Evolutionary conservation across 2,113 vertebrate species (phyloP).

Genomic region (Anthoscopus minutus): DNA sequence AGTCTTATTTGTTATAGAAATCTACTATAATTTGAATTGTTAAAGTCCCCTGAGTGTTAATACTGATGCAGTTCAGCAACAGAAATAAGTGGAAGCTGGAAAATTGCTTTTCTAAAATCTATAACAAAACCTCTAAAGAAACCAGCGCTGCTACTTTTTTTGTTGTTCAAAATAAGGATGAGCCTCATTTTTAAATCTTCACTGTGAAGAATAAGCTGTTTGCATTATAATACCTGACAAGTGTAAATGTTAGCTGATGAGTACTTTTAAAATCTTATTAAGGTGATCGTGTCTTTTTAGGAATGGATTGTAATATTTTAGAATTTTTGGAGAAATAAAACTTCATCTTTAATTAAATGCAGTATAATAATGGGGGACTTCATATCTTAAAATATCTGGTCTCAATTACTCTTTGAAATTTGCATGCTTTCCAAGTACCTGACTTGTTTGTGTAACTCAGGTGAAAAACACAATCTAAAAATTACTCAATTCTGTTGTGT

Average conservation of each 20-base stretch:
- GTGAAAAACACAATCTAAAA: neutral
- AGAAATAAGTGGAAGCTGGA: neutral
- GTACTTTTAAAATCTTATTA: neutral
- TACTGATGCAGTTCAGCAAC: neutral
- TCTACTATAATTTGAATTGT: neutral
- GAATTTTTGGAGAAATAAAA: neutral
- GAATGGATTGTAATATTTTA: neutral
- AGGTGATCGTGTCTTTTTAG: neutral
- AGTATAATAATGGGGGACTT: neutral
- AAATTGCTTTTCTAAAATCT: neutral
- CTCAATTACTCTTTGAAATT: neutral
- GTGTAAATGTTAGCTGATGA: neutral
- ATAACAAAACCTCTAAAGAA: neutral
- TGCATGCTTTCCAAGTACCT: neutral
- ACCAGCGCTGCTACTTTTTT: neutral
- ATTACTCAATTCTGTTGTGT: neutral
- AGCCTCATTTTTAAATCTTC: neutral
- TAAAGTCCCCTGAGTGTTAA: neutral
- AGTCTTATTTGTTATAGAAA: neutral
- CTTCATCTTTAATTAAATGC: neutral
- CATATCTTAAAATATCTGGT: neutral
- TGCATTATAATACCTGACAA: neutral
- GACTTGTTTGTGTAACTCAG: neutral
- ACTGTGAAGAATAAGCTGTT: neutral
- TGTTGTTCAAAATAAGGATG: neutral